Evolutionary conservation across 2,888 invertebrate species (phyloP).

Genomic region (Allygus modestus): DNA sequence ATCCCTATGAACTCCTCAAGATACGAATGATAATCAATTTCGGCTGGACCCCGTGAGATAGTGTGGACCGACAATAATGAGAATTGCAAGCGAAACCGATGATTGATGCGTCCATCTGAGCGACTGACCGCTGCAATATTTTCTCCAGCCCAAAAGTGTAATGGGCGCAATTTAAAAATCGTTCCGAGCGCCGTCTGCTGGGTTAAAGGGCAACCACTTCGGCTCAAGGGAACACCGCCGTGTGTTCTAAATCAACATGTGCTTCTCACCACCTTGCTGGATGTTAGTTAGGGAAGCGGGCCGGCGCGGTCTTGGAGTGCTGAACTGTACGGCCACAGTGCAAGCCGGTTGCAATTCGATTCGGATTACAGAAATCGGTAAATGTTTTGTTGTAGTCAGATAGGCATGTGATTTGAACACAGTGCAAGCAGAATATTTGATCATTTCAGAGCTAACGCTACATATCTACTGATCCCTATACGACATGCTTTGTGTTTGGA

Average conservation of each 20-base stretch:
- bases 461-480: too few species aligned
- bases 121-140: constrained; percentile 1
- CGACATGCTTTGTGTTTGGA: too few species aligned
- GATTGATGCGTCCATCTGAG: constrained; percentile 13
- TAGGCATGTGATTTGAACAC: too few species aligned
- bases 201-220: constrained; percentile 26
- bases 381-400: too few species aligned
- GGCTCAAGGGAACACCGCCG: background rate
- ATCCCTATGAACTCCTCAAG: too few species aligned
- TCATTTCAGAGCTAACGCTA: too few species aligned
- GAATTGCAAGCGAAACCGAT: background rate
- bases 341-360: too few species aligned
- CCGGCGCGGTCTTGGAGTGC: too few species aligned
- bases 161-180: constrained; percentile 41
- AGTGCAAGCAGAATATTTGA: too few species aligned
- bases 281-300: too few species aligned
- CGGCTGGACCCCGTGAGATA: background rate
- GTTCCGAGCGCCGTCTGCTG: constrained; percentile 18
- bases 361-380: too few species aligned
- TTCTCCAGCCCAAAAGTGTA: constrained; percentile 23
- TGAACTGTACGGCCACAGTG: too few species aligned
- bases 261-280: background rate
- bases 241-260: background rate
- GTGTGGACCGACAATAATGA: background rate
- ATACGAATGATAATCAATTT: background rate